Evolutionary conservation across 2,888 invertebrate species (phyloP).

Genomic region (Myopa testacea): DNA sequence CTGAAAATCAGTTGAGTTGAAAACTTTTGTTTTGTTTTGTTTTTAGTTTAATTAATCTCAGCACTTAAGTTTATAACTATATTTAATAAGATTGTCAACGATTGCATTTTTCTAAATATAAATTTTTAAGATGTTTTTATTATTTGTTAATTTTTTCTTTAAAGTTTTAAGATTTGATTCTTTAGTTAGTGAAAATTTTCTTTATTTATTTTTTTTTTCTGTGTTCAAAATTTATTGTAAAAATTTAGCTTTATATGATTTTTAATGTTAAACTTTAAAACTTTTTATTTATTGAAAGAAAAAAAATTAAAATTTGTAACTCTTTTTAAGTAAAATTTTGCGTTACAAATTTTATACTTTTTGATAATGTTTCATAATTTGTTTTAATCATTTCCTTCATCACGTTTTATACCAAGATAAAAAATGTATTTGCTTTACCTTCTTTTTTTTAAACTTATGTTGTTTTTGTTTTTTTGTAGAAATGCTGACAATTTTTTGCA

Average conservation of each 20-base stretch:
- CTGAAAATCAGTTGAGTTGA: too few relatives aligned
- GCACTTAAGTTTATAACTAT: too few relatives aligned
- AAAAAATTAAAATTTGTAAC: too few relatives aligned
- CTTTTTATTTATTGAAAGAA: too few relatives aligned
- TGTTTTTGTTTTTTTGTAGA: not conserved
- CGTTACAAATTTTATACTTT: not conserved
- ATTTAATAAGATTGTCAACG: constrained; percentile 16
- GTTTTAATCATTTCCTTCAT: constrained; percentile 3
- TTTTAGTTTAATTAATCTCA: too few relatives aligned
- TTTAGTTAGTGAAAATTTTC: not conserved
- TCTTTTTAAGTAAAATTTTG: not conserved
- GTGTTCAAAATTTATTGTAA: constrained; percentile 4
- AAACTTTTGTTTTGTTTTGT: too few relatives aligned
- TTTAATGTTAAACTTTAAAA: too few relatives aligned
- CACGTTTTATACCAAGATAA: constrained; percentile 30
- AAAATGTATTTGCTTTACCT: too few relatives aligned
- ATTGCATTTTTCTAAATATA: constrained; percentile 32
- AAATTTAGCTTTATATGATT: too few relatives aligned
- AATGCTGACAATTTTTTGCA: constrained; percentile 48
- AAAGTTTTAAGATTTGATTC: constrained; percentile 15
- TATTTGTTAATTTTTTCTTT: constrained; percentile 19
- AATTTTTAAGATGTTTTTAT: constrained; percentile 15
- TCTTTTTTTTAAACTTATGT: not conserved
- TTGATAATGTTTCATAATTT: not conserved
- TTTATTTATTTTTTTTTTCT: constrained; percentile 21